Evolutionary conservation across 1,140 invertebrate genomes (phyloP).

Genomic region (Microplitis demolitor): DNA sequence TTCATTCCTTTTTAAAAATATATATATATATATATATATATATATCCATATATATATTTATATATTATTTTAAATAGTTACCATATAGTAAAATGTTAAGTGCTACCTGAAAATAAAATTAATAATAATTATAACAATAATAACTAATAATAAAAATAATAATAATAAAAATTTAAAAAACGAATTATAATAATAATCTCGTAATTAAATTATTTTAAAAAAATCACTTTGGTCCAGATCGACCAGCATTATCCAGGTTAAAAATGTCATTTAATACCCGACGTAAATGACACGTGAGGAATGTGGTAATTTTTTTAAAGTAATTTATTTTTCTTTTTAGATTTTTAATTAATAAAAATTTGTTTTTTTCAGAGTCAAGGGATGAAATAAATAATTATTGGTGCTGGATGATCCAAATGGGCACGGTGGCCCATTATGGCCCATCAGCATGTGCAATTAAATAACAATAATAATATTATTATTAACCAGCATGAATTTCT

Average conservation of each 20-base stretch:
- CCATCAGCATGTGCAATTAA: constrained; percentile 49
- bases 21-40: background rate
- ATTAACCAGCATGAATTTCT: constrained; percentile 70
- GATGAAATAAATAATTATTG: too few relatives aligned
- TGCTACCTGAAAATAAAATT: too few relatives aligned
- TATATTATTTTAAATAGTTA: too few relatives aligned
- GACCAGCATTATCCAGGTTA: constrained; percentile 47
- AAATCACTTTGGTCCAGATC: constrained; percentile 34
- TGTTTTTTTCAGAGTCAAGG: background rate
- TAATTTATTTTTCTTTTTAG: background rate
- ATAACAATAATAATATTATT: too few relatives aligned
- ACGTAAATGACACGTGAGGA: constrained; percentile 52
- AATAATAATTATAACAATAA: too few relatives aligned
- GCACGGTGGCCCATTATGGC: constrained; percentile 59
- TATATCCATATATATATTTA: too few relatives aligned
- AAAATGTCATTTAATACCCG: constrained; percentile 48
- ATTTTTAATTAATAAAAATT: background rate
- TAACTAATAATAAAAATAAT: too few relatives aligned
- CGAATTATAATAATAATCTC: too few relatives aligned
- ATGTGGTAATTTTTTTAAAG: constrained; percentile 44
- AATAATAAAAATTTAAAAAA: too few relatives aligned
- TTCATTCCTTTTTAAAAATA: background rate
- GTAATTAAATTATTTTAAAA: too few relatives aligned
- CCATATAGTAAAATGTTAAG: too few relatives aligned
- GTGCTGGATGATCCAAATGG: constrained; percentile 52